Base-by-base conservation (phyloP, 2,113 vertebrate species). In the Camelus bactrianus region DNA sequence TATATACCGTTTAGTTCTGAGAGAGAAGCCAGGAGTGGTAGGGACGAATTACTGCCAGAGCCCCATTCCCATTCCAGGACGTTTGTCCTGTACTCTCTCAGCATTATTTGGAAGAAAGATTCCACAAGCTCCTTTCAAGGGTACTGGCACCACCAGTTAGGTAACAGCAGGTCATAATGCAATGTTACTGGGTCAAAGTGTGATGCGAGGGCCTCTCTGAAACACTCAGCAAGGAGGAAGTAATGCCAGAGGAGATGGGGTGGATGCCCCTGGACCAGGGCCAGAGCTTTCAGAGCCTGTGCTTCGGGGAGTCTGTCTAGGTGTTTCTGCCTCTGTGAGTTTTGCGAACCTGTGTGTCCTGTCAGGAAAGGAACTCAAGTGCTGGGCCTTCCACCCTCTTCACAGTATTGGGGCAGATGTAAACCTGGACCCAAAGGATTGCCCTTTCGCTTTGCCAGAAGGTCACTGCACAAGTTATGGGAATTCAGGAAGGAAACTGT, bases 261-360 rank as follows among this genome's bases (percentile, higher is more conserved):
- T 10, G 2, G 56, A 56, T 3, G 9, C 14, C 28, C 38, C 46
- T 91, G 76, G 81, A 30, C 35, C 6, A 0, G 22, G 3, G n/a
- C 35, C 86, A 95, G 84, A 30, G 54, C 54, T 56, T 82, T 86
- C 67, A 83, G 79, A 89, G 69, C 12, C 62, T 75, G 35, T 38
- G 26, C 81, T 94, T 94, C 83, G 70, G 26, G 67, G 65, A 88
- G 30, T 84, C 42, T 58, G 13, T 64, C 75, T 95, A 92, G 67
- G 80, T 86, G 93, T 94, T 86, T 42, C 32, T 85, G 48, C 48
- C 42, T 88, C 32, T 73, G 24, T 77, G 72, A 56, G 56, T 89
- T 93, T 96, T 56, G 24, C 54, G 96, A 96, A 81, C 50, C 35
- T 89, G 26, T 64, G 67, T 79, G 62, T 94, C 48, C 81, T 85